phyloP scores from a whole-genome alignment of 2,113 vertebrate species.

The Haemorhous mexicanus region DNA sequence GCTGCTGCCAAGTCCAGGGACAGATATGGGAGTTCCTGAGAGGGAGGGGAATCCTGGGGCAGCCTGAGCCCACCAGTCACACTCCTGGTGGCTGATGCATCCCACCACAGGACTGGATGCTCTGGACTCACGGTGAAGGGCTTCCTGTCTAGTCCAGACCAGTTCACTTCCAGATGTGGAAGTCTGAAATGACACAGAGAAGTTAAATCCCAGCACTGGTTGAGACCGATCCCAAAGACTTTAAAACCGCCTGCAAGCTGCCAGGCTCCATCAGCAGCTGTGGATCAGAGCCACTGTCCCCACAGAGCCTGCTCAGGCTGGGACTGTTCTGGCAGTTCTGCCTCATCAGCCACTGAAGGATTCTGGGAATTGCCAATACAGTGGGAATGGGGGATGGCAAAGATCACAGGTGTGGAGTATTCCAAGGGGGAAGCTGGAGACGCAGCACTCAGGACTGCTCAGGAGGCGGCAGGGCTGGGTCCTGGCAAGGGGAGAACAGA shows the following conservation, averaged over 20 bases:
- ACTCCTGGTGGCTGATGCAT: background rate
- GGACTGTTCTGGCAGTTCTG: background rate
- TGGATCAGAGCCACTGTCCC: background rate
- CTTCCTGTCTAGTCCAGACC: background rate
- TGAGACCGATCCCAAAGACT: background rate
- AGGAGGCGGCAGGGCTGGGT: background rate
- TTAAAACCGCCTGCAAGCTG: background rate
- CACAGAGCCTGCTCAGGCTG: background rate
- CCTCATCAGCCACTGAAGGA: background rate
- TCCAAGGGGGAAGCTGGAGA: background rate
- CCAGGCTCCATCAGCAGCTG: background rate
- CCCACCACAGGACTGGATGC: background rate
- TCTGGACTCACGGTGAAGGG: background rate
- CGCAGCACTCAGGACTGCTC: background rate
- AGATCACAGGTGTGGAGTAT: background rate
- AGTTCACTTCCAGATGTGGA: background rate
- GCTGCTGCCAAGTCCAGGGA: background rate
- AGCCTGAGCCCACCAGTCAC: background rate
- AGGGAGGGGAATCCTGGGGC: background rate
- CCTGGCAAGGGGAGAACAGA: background rate
- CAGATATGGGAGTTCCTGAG: background rate
- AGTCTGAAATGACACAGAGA: background rate
- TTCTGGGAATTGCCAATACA: background rate
- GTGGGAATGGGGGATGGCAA: background rate
- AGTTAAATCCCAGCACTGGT: background rate